Evolutionary conservation across 2,888 invertebrate genomes (phyloP), one percentile per base, ranked within the genome.

Genomic region (Mythimna vitellina): DNA sequence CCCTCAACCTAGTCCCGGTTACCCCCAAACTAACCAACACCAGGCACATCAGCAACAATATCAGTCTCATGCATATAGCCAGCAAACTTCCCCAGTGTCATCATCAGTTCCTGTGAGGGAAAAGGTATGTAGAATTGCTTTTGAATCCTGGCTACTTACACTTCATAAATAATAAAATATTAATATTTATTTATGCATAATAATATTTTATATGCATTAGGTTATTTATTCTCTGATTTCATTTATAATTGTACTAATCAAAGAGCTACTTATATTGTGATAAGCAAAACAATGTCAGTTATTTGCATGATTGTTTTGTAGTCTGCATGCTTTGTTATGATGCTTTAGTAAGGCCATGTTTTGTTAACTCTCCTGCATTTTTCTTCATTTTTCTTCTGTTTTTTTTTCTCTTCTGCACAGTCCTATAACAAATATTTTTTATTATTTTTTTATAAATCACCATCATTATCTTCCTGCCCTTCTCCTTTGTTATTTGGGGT

Each of bases 71-170:
- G 82, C 84, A 63, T 91, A 91, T 86, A 90, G 86, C 76, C 91
- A 89, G 73, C 89, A 89, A 78, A 85, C 89, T 84, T 91, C 93
- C 86, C 90, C 86, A 89, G 87, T 89, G 63, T 89, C 92, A 63
- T 88, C 93, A 83, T 85, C 91, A 71, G 88, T 88, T 78, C 88
- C 88, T 82, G 86, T 76, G 66, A 86, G 80, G 78, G 89, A 88
- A 66, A 89, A 95, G 95, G 95, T 95, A 95, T 84, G 93, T 92
- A 88, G 60, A 84, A 74, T 74, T 76, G 71, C 79, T 87, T 84
- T 69, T 63, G 57, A 67, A 62, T 67, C 38, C 61, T 58, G 66
- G 54, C 67, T 10, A 46, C 22, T 58, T 38, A 38, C n/a, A 58
- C n/a, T 38, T 58, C 35, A n/a, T 58, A n/a, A 35, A 57, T 17